Evolutionary conservation across 2,888 invertebrate species (phyloP), one percentile per base, ranked within the genome.

Genomic region (Notodonta dromedarius): DNA sequence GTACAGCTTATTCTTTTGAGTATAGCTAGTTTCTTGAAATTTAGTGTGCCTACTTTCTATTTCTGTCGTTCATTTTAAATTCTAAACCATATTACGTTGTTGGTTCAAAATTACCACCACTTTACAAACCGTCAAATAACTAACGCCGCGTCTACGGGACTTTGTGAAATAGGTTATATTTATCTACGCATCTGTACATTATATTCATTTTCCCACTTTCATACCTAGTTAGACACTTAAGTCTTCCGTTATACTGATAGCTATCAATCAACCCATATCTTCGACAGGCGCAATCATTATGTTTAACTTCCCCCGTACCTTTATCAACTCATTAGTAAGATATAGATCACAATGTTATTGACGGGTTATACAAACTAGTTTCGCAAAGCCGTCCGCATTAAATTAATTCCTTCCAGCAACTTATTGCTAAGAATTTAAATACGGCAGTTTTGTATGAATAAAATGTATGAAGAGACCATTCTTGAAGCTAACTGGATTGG

Each of bases 271-370:
- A 44, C 9, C 11, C 11, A 1, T 44, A 44, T 44, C 11, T 44
- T 12, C 44, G 44, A 44, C 12, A 9, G 12, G 48, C 14, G 14
- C 14, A 16, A 16, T 16, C 48, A 50, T 8, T 50, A 14, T 50
- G 14, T 14, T 50, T 14, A 50, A 50, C 48, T 50, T 14, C 48
- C 5, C 6, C 14, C 9, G 14, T 50, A 50, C 48, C 14, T 50
- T 50, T 50, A 14, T 14, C 14, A 50, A 50, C 66, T 61, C 54
- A 60, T 58, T 64, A 60, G 55, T 58, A 57, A 59, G 66, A 66
- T 63, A 66, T 61, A 24, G 59, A 61, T 59, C 57, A 53, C 24
- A 57, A 60, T 66, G 61, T 59, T 58, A 59, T 63, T 59, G 55
- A 44, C 32, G 55, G 57, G 58, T 57, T 56, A 14, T 14, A 8